Evolutionary conservation across 2,113 vertebrate genomes (phyloP).

Genomic region (Forbesichthys papilliferus): DNA sequence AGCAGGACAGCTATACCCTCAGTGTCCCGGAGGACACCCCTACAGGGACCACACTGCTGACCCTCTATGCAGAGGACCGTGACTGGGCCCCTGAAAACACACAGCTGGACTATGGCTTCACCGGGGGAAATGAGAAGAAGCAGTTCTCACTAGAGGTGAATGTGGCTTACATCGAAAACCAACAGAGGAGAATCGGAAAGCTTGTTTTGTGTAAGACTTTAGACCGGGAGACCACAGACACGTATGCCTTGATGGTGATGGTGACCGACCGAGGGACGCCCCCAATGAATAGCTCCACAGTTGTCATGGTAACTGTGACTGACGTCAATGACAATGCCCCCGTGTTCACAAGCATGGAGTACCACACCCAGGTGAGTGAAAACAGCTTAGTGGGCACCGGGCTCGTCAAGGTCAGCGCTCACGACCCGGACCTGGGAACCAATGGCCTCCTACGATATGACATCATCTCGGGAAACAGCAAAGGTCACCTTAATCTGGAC

Average conservation of each 20-base stretch:
- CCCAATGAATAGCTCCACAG: slow-evolving; percentile 78
- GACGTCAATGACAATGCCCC: slow-evolving; percentile 90
- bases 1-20: slow-evolving; percentile 75
- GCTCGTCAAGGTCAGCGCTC: slow-evolving; percentile 79
- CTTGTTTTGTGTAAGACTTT: slow-evolving; percentile 81
- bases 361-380: slow-evolving; percentile 82
- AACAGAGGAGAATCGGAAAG: slow-evolving; percentile 68
- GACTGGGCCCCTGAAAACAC: slow-evolving; percentile 81
- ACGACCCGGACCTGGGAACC: slow-evolving; percentile 78
- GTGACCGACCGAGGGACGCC: slow-evolving; percentile 81
- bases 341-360: slow-evolving; percentile 76
- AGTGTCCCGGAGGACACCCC: slow-evolving; percentile 77
- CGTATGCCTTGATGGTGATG: slow-evolving; percentile 78
- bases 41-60: slow-evolving; percentile 77
- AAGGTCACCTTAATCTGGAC: slow-evolving; percentile 79
- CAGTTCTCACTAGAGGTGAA: slow-evolving; percentile 80
- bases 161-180: slow-evolving; percentile 55
- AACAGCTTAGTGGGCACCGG: slow-evolving; percentile 74
- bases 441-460: slow-evolving; percentile 80
- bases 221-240: slow-evolving; percentile 79
- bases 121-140: slow-evolving; percentile 80
- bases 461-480: slow-evolving; percentile 85
- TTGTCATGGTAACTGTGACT: slow-evolving; percentile 79
- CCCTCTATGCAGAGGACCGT: slow-evolving; percentile 78
- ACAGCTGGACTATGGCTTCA: slow-evolving; percentile 78